A percentile compares a stretch with the other conserved stretches of the same genome.
These are phyloP conservation scores for Syngnathus rostellatus DNA, from an alignment of 2,797 vertebrate species.

Conservation along the genomic window DNA sequence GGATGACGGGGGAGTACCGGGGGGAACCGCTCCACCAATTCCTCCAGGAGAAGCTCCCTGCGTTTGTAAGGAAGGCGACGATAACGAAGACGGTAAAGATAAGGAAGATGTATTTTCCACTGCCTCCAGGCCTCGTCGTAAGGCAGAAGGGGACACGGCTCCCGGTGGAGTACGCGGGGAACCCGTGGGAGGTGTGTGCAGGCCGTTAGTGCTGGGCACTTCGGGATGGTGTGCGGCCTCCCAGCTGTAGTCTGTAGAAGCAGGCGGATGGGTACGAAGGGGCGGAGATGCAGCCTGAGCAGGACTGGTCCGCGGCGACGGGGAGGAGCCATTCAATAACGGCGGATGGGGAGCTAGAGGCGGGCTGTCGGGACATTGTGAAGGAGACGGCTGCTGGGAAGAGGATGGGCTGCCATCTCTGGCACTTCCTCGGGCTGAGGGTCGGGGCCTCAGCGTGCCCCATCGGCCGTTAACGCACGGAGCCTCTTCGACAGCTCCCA, in stretches of 20 bases:
- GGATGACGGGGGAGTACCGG: slow-evolving; percentile 59
- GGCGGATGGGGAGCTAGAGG: slow-evolving; percentile 72
- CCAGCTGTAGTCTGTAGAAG: slow-evolving; percentile 78
- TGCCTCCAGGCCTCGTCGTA: slow-evolving; percentile 86
- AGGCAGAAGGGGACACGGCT: slow-evolving; percentile 82
- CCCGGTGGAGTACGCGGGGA: slow-evolving; percentile 75
- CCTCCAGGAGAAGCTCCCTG: slow-evolving; percentile 48
- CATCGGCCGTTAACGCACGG: slow-evolving; percentile 96
- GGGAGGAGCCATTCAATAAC: slow-evolving; percentile 78
- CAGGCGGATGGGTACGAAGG: slow-evolving; percentile 58
- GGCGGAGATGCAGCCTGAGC: slow-evolving; percentile 78
- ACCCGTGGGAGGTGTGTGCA: slow-evolving; percentile 77
- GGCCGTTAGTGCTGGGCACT: slow-evolving; percentile 80
- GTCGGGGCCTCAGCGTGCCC: slow-evolving; percentile 87
- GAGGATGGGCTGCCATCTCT: slow-evolving; percentile 88
- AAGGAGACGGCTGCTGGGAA: slow-evolving; percentile 75
- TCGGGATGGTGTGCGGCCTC: slow-evolving; percentile 63
- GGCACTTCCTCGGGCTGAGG: slow-evolving; percentile 74
- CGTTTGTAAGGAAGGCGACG: slow-evolving; percentile 55
- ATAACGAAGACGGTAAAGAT: slow-evolving; percentile 50
- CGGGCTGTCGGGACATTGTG: slow-evolving; percentile 77
- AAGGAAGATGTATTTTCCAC: slow-evolving; percentile 80
- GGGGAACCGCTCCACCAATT: slow-evolving; percentile 38
- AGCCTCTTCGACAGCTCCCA: slow-evolving; percentile 79
- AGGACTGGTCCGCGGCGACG: slow-evolving; percentile 85